Evolutionary conservation across 2,797 vertebrate species (phyloP), one percentile per base, ranked within the genome.

Genomic region (Esox lucius): DNA sequence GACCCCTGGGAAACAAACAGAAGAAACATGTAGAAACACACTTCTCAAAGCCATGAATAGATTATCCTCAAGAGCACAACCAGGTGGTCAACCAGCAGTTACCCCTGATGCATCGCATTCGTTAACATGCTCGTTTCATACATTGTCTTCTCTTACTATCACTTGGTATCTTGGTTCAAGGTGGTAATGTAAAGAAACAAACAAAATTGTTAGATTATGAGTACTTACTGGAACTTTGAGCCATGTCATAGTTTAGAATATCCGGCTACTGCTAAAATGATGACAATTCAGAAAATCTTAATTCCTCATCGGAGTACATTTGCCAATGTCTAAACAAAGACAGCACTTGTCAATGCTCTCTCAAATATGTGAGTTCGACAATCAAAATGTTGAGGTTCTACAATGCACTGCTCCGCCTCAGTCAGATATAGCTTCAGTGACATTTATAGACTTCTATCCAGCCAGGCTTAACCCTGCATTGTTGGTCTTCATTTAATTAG

Each of bases 401-500:
- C 39, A 73, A 79, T 78, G 39, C 77, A 75, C 61, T 72, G 51
- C 49, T 51, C 75, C 83, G 86, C 83, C 86, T 86, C 79, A n/a
- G 82, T 83, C 76, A 80, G 72, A 46, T 79, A 78, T 87, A 79
- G 88, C 83, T 80, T 85, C 79, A 82, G 66, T 69, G 79, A 77
- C 90, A 91, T 91, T 89, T 85, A 89, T 91, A 90, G 87, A 68
- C 35, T 74, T 56, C 70, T 81, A 66, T n/a, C 84, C 76, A 46
- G 80, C 80, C 84, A 73, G 85, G 83, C 87, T 89, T 78, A 85
- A 78, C 26, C 39, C 79, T 76, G 82, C 83, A 89, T 90, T 91
- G 90, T 91, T 87, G 86, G 80, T 82, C 80, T 78, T 85, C 75
- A 87, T 85, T 91, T 89, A 87, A 90, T 91, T 89, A 90, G 88